A percentile compares a stretch with the other conserved stretches of the same genome.
Conservation (phyloP, 2,113 vertebrate genomes). For the Hemicordylus capensis region DNA sequence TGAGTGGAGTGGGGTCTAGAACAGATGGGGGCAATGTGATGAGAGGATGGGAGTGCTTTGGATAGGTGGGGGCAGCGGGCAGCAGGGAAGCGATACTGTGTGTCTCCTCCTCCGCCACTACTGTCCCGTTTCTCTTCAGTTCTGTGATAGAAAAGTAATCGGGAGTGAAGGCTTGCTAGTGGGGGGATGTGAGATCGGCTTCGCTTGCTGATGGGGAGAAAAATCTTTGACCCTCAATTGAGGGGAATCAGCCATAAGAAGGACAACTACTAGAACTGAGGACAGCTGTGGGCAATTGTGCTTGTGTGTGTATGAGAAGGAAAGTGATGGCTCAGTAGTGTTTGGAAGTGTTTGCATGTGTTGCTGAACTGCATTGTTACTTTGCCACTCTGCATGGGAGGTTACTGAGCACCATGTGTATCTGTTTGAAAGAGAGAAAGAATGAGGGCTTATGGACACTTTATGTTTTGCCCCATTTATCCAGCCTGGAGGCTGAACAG, state of each 20-base stretch:
- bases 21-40: background rate
- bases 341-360: background rate
- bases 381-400: background rate
- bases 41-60: background rate
- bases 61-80: background rate
- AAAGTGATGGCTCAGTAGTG: too few relatives aligned
- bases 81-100: background rate
- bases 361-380: background rate
- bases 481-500: background rate
- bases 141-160: background rate
- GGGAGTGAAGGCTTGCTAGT: background rate
- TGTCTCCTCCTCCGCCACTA: background rate
- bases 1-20: constrained; percentile 5
- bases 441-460: background rate
- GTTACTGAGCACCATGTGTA: background rate
- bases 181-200: background rate
- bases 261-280: background rate
- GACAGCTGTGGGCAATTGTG: too few relatives aligned
- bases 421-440: background rate
- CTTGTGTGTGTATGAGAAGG: background rate
- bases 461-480: constrained; percentile 3
- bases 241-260: background rate
- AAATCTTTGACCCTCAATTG: background rate
- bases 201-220: background rate
- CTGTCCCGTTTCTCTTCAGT: background rate